Percentiles rank a stretch among this genome's conserved stretches.
phyloP scores from a whole-genome alignment of 2,797 vertebrate genomes.

The Rhinoraja longicauda region DNA sequence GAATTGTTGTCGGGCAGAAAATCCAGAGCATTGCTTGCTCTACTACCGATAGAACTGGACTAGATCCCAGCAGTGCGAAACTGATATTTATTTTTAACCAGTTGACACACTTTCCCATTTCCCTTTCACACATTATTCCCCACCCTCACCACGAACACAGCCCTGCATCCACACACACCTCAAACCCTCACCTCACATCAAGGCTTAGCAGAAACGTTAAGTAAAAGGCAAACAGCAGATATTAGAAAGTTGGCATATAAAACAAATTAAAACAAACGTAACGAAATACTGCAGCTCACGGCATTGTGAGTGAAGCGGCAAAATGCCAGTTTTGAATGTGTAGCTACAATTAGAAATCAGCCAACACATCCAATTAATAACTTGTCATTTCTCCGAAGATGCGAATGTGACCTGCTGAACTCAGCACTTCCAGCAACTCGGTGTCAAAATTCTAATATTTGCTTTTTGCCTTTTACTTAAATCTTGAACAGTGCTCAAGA shows the following conservation, averaged over 20 bases:
- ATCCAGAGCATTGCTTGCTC: background rate
- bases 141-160: background rate
- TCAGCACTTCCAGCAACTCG: background rate
- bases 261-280: background rate
- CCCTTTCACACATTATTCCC: background rate
- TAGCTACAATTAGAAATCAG: background rate
- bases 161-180: too few relatives aligned
- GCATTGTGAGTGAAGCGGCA: background rate
- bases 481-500: background rate
- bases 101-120: conserved; percentile 1
- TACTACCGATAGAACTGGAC: background rate
- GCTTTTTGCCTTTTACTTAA: too few relatives aligned
- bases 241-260: background rate
- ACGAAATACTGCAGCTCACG: too few relatives aligned
- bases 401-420: background rate
- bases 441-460: too few relatives aligned
- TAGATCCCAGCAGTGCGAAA: background rate
- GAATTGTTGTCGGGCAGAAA: background rate
- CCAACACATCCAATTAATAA: background rate
- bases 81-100: conserved; percentile 25
- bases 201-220: background rate
- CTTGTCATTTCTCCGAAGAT: background rate
- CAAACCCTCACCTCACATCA: background rate
- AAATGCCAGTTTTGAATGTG: background rate
- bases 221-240: background rate